Conservation (phyloP, 2,888 invertebrate species). For the Timandra comae region DNA sequence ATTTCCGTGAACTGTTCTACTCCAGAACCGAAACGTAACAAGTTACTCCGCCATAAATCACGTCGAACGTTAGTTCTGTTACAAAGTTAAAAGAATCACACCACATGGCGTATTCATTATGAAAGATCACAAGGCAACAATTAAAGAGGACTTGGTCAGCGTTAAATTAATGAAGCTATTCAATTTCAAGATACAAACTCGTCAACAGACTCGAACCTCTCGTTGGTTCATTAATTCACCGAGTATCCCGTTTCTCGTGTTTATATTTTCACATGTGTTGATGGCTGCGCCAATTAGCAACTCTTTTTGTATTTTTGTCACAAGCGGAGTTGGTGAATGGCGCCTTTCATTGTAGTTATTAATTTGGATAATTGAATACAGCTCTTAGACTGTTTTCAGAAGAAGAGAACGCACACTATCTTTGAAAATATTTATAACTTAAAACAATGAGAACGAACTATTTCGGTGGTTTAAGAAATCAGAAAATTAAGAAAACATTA, state of each 20-base stretch:
- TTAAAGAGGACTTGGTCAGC: slow-evolving; percentile 29
- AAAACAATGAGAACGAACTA: too few relatives aligned
- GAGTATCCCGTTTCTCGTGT: slow-evolving; percentile 33
- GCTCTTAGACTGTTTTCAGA: too few relatives aligned
- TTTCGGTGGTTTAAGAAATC: too few relatives aligned
- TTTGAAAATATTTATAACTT: too few relatives aligned
- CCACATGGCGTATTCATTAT: slow-evolving; percentile 26
- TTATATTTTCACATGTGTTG: slow-evolving; percentile 24
- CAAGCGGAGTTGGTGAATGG: background rate
- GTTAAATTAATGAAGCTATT: slow-evolving; percentile 51
- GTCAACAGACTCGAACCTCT: slow-evolving; percentile 37
- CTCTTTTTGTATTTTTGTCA: slow-evolving; percentile 21
- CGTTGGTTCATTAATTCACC: slow-evolving; percentile 37
- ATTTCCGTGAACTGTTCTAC: too few relatives aligned
- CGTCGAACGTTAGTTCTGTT: slow-evolving; percentile 6
- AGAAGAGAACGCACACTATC: too few relatives aligned
- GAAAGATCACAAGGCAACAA: slow-evolving; percentile 35
- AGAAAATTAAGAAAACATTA: too few relatives aligned
- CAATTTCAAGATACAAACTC: slow-evolving; percentile 40
- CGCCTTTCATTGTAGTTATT: background rate
- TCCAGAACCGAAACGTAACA: slow-evolving; percentile 15
- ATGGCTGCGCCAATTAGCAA: slow-evolving; percentile 32
- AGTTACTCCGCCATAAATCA: slow-evolving; percentile 19
- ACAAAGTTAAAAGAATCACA: slow-evolving; percentile 17
- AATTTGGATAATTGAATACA: too few relatives aligned